Evolutionary conservation across 1,140 invertebrate genomes (phyloP).

Genomic region (Euborellia annulipes): DNA sequence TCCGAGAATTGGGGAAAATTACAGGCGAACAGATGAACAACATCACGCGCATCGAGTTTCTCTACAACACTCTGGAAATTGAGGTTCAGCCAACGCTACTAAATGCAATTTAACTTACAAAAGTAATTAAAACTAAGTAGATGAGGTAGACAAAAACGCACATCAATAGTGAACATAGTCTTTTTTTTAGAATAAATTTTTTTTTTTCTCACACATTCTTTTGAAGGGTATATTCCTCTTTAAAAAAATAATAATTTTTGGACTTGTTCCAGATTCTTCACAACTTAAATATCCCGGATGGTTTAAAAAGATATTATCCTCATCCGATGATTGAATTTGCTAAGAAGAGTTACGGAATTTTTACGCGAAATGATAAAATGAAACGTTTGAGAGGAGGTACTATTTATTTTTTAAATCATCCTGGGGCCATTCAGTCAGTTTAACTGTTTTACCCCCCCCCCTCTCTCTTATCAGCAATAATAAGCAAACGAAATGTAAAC

Average conservation of each 20-base stretch:
- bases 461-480: no score
- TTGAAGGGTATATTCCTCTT: not conserved
- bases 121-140: not conserved
- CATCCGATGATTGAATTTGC: slow-evolving; percentile 46
- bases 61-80: slow-evolving; percentile 57
- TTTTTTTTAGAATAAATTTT: not conserved
- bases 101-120: not conserved
- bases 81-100: slow-evolving; percentile 29
- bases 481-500: no score
- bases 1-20: slow-evolving; percentile 41
- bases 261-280: slow-evolving; percentile 3
- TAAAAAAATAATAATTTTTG: not conserved
- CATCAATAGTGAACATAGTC: not conserved
- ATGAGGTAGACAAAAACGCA: not conserved
- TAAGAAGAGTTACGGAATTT: slow-evolving; percentile 46
- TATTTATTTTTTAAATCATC: slow-evolving; percentile 11
- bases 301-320: slow-evolving; percentile 53
- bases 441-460: no score
- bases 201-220: not conserved
- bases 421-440: no score
- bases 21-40: slow-evolving; percentile 47
- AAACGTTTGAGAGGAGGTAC: slow-evolving; percentile 56
- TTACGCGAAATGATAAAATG: slow-evolving; percentile 51
- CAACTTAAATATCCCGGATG: slow-evolving; percentile 47
- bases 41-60: slow-evolving; percentile 48